Conservation (phyloP, 1,140 invertebrate genomes). For the Drosophila ohnishii region DNA sequence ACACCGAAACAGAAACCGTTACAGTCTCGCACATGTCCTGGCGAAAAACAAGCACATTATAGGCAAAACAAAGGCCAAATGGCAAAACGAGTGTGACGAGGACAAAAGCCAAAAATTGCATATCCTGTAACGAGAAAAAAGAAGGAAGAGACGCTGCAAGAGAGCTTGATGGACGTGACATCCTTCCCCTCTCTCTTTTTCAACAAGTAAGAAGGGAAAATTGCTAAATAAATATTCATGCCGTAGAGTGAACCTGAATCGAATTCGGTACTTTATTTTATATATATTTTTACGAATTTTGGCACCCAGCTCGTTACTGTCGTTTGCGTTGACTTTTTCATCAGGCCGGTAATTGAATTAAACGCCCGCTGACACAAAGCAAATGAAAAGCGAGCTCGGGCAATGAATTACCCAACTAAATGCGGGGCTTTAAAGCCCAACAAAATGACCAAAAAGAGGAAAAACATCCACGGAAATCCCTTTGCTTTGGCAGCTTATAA, state of each 20-base stretch:
- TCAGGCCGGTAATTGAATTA: conserved; percentile 68
- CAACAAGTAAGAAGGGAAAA: conserved; percentile 33
- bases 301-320: background rate
- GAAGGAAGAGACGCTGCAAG: background rate
- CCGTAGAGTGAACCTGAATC: conserved; percentile 23
- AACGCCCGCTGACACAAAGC: conserved; percentile 32
- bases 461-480: conserved; percentile 14
- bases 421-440: conserved; percentile 52
- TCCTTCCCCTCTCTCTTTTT: conserved; percentile 6
- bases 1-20: conserved; percentile 4
- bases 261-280: conserved; percentile 25
- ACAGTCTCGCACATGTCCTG: conserved; percentile 30
- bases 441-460: conserved; percentile 3
- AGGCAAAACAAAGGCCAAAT: conserved; percentile 42
- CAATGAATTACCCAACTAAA: conserved; percentile 61
- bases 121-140: conserved; percentile 10
- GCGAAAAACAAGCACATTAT: conserved; percentile 46
- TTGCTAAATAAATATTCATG: conserved; percentile 67
- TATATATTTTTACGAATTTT: conserved; percentile 9
- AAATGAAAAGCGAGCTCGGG: conserved; percentile 21
- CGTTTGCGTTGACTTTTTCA: conserved; percentile 34
- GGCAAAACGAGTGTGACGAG: conserved; percentile 39
- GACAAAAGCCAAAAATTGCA: conserved; percentile 53
- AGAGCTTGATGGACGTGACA: conserved; percentile 43
- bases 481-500: conserved; percentile 31